phyloP scores from a whole-genome alignment of 2,113 vertebrate genomes.

The Pyrgilauda ruficollis region DNA sequence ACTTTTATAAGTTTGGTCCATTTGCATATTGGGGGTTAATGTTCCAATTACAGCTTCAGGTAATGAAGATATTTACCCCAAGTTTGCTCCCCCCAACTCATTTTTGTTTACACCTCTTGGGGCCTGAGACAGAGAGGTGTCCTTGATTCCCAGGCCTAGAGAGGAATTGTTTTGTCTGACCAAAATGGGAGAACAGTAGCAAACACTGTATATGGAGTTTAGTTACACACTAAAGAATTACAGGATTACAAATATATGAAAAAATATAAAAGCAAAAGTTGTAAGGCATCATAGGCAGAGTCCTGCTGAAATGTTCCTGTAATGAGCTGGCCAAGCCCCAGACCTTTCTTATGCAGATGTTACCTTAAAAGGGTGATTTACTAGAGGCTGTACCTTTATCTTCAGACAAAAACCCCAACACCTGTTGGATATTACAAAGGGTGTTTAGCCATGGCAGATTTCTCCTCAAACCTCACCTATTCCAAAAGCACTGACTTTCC shows the following conservation, averaged over 20 bases:
- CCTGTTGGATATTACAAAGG: neutral
- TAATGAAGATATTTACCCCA: neutral
- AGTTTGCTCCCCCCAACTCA: too few relatives aligned
- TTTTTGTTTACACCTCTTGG: rapidly evolving
- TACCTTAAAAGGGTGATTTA: neutral
- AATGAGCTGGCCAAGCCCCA: neutral
- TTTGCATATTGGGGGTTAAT: neutral
- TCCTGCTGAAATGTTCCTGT: neutral
- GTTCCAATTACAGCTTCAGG: neutral
- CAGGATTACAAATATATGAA: neutral
- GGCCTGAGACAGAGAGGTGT: neutral
- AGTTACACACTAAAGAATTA: neutral
- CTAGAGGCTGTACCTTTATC: neutral
- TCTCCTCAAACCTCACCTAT: neutral
- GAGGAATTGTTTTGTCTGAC: neutral
- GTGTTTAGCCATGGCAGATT: neutral
- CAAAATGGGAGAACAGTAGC: neutral
- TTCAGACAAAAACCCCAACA: neutral
- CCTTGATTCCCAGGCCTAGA: neutral
- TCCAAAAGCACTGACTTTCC: neutral
- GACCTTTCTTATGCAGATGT: neutral
- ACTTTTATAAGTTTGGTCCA: neutral
- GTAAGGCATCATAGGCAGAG: neutral
- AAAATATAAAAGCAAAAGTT: neutral
- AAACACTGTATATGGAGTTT: neutral